These are phyloP conservation scores for Orthosia incerta DNA, from an alignment of 2,888 invertebrate species.

Conservation along the genomic window DNA sequence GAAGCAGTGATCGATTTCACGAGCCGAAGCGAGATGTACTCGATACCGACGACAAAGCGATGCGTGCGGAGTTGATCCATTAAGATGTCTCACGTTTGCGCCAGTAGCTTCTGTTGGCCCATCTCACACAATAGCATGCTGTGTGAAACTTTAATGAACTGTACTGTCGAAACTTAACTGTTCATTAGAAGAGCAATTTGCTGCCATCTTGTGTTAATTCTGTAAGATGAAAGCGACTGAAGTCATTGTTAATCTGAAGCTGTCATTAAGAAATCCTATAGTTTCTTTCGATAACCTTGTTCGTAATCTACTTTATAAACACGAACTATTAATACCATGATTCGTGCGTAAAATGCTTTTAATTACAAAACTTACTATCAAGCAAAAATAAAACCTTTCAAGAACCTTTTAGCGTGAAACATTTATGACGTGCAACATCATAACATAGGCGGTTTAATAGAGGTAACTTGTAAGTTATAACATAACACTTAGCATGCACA, in stretches of 20 bases:
- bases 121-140: constrained; percentile 72
- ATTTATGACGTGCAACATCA: constrained; percentile 48
- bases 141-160: constrained; percentile 77
- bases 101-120: constrained; percentile 71
- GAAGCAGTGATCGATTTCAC: constrained; percentile 80
- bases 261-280: constrained; percentile 16
- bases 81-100: constrained; percentile 73
- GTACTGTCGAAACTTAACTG: constrained; percentile 68
- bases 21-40: constrained; percentile 73
- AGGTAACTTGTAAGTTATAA: constrained; percentile 41
- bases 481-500: constrained; percentile 56
- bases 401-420: constrained; percentile 42
- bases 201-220: constrained; percentile 56
- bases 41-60: constrained; percentile 72
- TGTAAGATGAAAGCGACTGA: constrained; percentile 35
- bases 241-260: constrained; percentile 26
- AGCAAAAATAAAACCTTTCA: constrained; percentile 27
- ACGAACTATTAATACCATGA: constrained; percentile 6
- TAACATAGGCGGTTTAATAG: constrained; percentile 48
- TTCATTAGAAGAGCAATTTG: constrained; percentile 69
- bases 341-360: constrained; percentile 11
- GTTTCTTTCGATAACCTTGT: constrained; percentile 27
- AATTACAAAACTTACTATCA: constrained; percentile 22
- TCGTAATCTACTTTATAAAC: constrained; percentile 13
- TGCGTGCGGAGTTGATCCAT: constrained; percentile 70